Percentiles rank a stretch among this genome's conserved stretches.
phyloP scores from a whole-genome alignment of 2,797 vertebrate genomes.

The Carapus acus region DNA sequence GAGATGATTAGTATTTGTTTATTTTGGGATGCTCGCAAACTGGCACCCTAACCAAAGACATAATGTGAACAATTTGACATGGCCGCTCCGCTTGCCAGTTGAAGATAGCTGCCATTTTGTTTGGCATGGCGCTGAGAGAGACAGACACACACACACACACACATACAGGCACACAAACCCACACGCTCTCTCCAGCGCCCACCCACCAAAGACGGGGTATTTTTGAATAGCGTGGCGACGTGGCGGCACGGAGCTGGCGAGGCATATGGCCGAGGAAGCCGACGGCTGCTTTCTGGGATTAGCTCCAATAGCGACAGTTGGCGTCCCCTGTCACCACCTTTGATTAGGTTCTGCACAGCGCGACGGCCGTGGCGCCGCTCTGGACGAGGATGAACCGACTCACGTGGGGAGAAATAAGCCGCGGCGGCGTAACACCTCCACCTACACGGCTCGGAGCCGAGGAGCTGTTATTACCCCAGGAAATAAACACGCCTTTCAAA shows the following conservation, averaged over 20 bases:
- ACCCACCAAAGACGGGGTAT: conserved; percentile 46
- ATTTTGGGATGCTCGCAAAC: background rate
- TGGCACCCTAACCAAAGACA: conserved; percentile 30
- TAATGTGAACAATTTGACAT: conserved; percentile 31
- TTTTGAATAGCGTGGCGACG: conserved; percentile 55
- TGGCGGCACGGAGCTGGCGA: conserved; percentile 45
- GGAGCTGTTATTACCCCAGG: conserved; percentile 24
- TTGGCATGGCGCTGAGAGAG: conserved; percentile 25
- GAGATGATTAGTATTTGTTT: background rate
- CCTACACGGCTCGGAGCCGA: conserved; percentile 10
- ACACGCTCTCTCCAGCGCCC: conserved; percentile 34
- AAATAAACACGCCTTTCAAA: conserved; percentile 32
- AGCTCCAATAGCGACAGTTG: conserved; percentile 71
- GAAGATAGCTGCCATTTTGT: conserved; percentile 36
- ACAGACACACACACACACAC: no score
- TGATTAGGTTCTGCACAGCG: conserved; percentile 53
- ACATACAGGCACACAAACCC: no score
- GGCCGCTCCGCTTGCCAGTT: conserved; percentile 15
- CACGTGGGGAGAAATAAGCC: conserved; percentile 34
- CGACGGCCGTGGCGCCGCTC: conserved; percentile 33
- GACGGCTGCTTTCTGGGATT: conserved; percentile 65
- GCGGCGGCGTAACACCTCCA: conserved; percentile 20
- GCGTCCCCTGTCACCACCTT: conserved; percentile 65
- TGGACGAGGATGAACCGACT: conserved; percentile 25
- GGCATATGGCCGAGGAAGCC: conserved; percentile 59